Evolutionary conservation across 2,797 vertebrate genomes (phyloP).

Genomic region (Alosa sapidissima): DNA sequence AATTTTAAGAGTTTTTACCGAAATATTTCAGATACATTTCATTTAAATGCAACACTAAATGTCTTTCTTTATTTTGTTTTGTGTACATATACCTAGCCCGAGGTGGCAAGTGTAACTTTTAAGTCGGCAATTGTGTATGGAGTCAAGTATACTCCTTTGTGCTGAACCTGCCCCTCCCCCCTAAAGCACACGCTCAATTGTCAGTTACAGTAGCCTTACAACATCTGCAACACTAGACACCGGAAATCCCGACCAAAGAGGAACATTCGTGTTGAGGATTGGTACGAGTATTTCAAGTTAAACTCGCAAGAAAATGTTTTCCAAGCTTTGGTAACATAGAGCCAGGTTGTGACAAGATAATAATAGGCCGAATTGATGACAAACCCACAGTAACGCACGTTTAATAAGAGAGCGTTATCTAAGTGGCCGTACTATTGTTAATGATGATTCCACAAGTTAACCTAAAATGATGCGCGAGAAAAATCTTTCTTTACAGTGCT

Average conservation of each 20-base stretch:
- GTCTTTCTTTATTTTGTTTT: neutral
- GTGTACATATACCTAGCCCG: neutral
- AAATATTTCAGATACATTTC: neutral
- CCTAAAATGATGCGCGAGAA: neutral
- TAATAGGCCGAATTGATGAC: neutral
- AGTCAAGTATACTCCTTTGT: conserved; percentile 31
- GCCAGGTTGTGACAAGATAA: neutral
- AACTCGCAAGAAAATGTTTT: neutral
- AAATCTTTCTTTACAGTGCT: neutral
- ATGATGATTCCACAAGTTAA: conserved; percentile 13
- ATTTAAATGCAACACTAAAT: neutral
- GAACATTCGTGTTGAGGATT: neutral
- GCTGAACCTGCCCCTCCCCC: conserved; percentile 33
- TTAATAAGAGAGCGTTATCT: neutral
- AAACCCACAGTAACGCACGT: neutral
- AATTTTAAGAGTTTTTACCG: neutral
- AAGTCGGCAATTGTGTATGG: neutral
- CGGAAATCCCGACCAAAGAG: conserved; percentile 28
- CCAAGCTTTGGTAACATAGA: neutral
- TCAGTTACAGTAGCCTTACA: conserved; percentile 24
- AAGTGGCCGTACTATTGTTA: neutral
- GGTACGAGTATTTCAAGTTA: neutral
- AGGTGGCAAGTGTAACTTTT: neutral
- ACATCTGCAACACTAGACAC: conserved; percentile 38
- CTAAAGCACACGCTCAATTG: conserved; percentile 28